Conservation (phyloP, 2,888 invertebrate species). For the Phragmatobia fuliginosa region DNA sequence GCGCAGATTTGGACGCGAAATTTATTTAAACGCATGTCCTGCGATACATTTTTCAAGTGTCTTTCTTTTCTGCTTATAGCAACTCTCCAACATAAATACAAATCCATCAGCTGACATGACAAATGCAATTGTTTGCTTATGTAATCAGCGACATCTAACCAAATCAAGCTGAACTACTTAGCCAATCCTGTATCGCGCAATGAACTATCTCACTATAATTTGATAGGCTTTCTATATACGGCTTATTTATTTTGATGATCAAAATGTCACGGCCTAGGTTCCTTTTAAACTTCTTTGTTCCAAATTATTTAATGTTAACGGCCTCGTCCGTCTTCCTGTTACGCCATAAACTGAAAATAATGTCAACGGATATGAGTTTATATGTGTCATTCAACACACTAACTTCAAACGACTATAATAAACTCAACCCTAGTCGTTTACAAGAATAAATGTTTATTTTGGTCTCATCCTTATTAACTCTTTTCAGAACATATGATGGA, state of each 20-base stretch:
- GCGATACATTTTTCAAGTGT: not conserved
- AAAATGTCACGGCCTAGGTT: not conserved
- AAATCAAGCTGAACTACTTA: not conserved
- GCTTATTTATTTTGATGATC: too few relatives aligned
- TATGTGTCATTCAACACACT: conserved; percentile 15
- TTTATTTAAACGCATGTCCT: not conserved
- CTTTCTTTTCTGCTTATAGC: not conserved
- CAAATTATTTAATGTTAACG: conserved; percentile 7
- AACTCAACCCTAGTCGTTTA: conserved; percentile 26
- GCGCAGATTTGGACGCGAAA: conserved; percentile 14
- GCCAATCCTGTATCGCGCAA: not conserved
- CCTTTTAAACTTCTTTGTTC: not conserved
- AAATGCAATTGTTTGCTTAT: not conserved
- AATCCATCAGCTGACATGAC: not conserved
- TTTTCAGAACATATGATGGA: not conserved
- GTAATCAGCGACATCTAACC: not conserved
- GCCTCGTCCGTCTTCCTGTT: conserved; percentile 8
- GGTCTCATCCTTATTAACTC: conserved; percentile 26
- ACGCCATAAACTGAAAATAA: conserved; percentile 15
- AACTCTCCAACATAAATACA: too few relatives aligned
- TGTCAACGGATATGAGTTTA: conserved; percentile 16
- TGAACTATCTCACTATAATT: too few relatives aligned
- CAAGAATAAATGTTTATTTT: conserved; percentile 24
- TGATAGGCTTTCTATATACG: too few relatives aligned
- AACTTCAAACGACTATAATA: conserved; percentile 15